These are phyloP conservation scores for Rhagonycha fulva DNA, from an alignment of 2,888 invertebrate genomes.

Conservation along the genomic window DNA sequence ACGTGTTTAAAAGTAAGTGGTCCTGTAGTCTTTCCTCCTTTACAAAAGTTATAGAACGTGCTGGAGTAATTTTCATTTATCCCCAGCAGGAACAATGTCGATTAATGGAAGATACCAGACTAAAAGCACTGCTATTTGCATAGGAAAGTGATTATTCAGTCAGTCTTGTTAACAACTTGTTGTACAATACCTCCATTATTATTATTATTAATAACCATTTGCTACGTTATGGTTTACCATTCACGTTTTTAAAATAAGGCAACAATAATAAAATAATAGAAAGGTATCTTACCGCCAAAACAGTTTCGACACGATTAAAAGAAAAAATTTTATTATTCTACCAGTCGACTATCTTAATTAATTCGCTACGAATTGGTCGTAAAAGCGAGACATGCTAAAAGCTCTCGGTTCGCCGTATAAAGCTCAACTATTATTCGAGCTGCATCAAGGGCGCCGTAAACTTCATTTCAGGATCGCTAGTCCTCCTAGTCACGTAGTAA, in stretches of 20 bases:
- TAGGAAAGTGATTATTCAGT: slow-evolving; percentile 41
- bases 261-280: not conserved
- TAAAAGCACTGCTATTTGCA: slow-evolving; percentile 37
- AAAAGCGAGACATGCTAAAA: slow-evolving; percentile 18
- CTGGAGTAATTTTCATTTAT: slow-evolving; percentile 12
- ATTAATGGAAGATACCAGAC: slow-evolving; percentile 24
- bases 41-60: slow-evolving; percentile 4
- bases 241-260: not conserved
- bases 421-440: slow-evolving; percentile 6
- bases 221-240: not conserved
- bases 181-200: slow-evolving; percentile 36
- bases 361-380: slow-evolving; percentile 8
- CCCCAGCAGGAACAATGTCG: slow-evolving; percentile 13
- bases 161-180: slow-evolving; percentile 39
- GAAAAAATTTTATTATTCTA: not conserved
- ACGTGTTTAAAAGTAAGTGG: not conserved
- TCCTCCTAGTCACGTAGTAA: slow-evolving; percentile 39
- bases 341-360: slow-evolving; percentile 7
- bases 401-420: slow-evolving; percentile 7
- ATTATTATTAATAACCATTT: slow-evolving; percentile 27
- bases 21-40: not conserved
- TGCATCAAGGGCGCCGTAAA: slow-evolving; percentile 4
- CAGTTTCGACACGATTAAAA: not conserved
- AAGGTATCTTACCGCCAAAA: not conserved
- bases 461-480: slow-evolving; percentile 21